Conservation (phyloP, 2,888 invertebrate genomes). For the Uloborus plumipes region DNA sequence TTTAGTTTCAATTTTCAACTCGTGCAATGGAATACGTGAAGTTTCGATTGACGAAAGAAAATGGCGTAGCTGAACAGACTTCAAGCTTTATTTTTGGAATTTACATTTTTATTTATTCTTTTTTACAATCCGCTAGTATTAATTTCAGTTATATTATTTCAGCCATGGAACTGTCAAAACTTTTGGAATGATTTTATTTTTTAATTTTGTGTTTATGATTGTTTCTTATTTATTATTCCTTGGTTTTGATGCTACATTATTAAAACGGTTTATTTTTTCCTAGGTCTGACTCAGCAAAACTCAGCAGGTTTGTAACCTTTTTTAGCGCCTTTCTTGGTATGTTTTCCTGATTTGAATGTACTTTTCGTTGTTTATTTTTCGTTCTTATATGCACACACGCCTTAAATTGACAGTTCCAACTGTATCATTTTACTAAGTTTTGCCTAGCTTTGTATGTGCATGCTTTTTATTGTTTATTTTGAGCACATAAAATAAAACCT, state of each 20-base stretch:
- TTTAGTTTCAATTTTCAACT: too few species aligned
- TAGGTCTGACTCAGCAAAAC: slow-evolving; percentile 65
- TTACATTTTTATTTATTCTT: neutral
- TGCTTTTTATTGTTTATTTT: slow-evolving; percentile 23
- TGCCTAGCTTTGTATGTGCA: slow-evolving; percentile 41
- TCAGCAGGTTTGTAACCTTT: slow-evolving; percentile 64
- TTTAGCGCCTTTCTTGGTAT: slow-evolving; percentile 57
- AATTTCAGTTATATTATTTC: slow-evolving; percentile 25
- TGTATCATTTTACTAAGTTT: slow-evolving; percentile 13
- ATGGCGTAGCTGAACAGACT: neutral
- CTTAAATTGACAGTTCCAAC: slow-evolving; percentile 51
- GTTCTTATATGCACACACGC: slow-evolving; percentile 31
- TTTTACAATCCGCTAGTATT: neutral
- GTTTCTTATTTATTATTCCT: slow-evolving; percentile 58
- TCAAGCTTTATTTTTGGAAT: slow-evolving; percentile 1
- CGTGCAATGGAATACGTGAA: neutral
- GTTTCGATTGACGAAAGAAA: neutral
- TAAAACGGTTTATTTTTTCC: slow-evolving; percentile 62
- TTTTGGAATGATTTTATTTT: slow-evolving; percentile 54
- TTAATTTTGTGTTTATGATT: slow-evolving; percentile 58
- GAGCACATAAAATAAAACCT: too few species aligned
- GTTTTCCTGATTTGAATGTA: slow-evolving; percentile 56
- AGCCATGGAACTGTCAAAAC: slow-evolving; percentile 56
- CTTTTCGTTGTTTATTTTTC: slow-evolving; percentile 33
- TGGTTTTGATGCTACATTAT: slow-evolving; percentile 57